Evolutionary conservation across 2,888 invertebrate genomes (phyloP).

Genomic region (Andrena praecox): DNA sequence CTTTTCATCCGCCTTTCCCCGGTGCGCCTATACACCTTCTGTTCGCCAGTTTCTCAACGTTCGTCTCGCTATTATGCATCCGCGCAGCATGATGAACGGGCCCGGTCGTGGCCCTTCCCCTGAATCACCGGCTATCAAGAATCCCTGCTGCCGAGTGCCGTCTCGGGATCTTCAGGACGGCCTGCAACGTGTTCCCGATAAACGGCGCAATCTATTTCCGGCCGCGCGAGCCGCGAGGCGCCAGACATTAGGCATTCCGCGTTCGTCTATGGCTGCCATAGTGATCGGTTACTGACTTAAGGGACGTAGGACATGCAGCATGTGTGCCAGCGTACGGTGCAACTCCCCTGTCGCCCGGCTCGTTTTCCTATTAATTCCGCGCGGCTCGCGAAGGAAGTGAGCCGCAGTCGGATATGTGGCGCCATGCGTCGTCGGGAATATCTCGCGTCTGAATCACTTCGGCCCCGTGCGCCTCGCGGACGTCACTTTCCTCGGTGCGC

Average conservation of each 20-base stretch:
- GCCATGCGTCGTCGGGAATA: constrained; percentile 80
- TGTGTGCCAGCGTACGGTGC: constrained; percentile 43
- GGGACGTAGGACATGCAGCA: constrained; percentile 47
- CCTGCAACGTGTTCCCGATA: constrained; percentile 63
- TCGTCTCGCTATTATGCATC: too few relatives aligned
- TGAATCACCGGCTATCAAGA: constrained; percentile 19
- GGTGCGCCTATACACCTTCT: too few relatives aligned
- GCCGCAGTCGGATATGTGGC: constrained; percentile 78
- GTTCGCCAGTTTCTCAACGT: too few relatives aligned
- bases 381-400: constrained; percentile 77
- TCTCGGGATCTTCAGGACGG: constrained; percentile 34
- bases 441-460: constrained; percentile 80
- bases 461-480: constrained; percentile 11
- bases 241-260: constrained; percentile 70
- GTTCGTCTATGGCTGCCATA: constrained; percentile 53
- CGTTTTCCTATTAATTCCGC: constrained; percentile 75
- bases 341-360: constrained; percentile 62
- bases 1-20: too few relatives aligned
- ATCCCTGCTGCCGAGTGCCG: constrained; percentile 24
- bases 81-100: too few relatives aligned
- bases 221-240: constrained; percentile 66
- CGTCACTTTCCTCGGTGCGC: constrained; percentile 43
- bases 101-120: too few relatives aligned
- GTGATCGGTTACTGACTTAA: constrained; percentile 66
- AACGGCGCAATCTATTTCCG: constrained; percentile 68